phyloP scores from a whole-genome alignment of 2,888 invertebrate species.

The Carpatolechia fugitivella region DNA sequence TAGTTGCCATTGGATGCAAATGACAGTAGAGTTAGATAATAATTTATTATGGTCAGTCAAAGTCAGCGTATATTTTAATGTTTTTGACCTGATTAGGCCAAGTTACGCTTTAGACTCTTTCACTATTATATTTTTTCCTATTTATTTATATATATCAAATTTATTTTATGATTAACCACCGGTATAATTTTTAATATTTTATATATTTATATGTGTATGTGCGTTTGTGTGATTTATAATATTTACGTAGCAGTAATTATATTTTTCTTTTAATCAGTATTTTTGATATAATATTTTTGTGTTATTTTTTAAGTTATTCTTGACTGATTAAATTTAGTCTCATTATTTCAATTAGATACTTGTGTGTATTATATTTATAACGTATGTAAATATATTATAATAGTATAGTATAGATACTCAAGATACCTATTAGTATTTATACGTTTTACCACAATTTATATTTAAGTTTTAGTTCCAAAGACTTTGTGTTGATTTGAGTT shows the following conservation, averaged over 20 bases:
- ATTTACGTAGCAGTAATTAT: conserved; percentile 24
- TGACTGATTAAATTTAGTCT: conserved; percentile 23
- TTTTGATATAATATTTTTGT: conserved; percentile 18
- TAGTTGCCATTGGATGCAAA: not conserved
- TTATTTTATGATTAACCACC: not conserved
- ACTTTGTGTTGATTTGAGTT: conserved; percentile 39
- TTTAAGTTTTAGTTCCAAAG: conserved; percentile 67
- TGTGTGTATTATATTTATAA: conserved; percentile 28
- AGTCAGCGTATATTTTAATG: not conserved
- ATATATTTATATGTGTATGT: conserved; percentile 2
- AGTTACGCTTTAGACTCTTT: not conserved
- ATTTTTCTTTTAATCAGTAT: conserved; percentile 19
- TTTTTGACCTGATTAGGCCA: not conserved
- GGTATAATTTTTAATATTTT: conserved; percentile 3
- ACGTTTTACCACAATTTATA: conserved; percentile 42
- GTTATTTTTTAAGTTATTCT: conserved; percentile 18
- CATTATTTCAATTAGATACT: conserved; percentile 19
- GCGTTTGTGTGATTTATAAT: conserved; percentile 8
- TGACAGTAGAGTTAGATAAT: not conserved
- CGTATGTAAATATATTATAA: conserved; percentile 19
- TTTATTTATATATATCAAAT: not conserved
- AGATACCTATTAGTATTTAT: conserved; percentile 2
- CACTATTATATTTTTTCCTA: not conserved
- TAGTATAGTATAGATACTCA: not conserved
- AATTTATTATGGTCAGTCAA: conserved; percentile 1